Evolutionary conservation across 2,888 invertebrate genomes (phyloP), one percentile per base, ranked within the genome.

Genomic region (Chironomus riparius): DNA sequence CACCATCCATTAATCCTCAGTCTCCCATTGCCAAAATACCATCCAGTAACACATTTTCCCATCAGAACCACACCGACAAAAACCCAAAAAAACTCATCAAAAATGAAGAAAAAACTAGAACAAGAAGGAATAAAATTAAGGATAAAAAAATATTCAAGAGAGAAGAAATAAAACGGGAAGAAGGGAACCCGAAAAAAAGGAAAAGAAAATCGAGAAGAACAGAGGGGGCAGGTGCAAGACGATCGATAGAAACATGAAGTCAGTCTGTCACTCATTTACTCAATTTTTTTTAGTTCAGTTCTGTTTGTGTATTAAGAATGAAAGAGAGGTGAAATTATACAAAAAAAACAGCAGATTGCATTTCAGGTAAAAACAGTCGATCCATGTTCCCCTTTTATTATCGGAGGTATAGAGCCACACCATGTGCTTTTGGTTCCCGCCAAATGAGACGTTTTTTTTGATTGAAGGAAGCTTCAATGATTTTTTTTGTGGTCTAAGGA

Each of bases 221-320:
- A 69, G 15, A 70, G 24, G 15, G 22, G 38, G 70, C 70, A 70
- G 70, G 70, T 70, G 70, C 70, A 70, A 56, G 56, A 56, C 18
- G 47, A 70, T 18, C 15, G 65, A 65, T 13, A 18, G 13, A 18
- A 28, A 68, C 28, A n/a, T 50, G 15, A 50, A 50, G 50, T 50
- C 50, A 50, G 50, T 50, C 50, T 50, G 50, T 50, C 50, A 50
- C 4, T 50, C 50, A 50, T 50, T 38, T 38, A 38, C 38, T 38
- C 38, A 38, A 38, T 38, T 38, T 38, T 38, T 1, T 7, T 38
- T 15, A 2, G 22, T 62, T 62, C 28, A 7, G 24, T 68, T 68
- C 15, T 56, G 15, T 56, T 56, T 56, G 56, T 56, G 1, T 18
- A 56, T 18, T 56, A 56, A 56, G 15, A 56, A 68, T 38, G 38